These are phyloP conservation scores for Phataginus tetradactyla DNA, from an alignment of 2,797 vertebrate genomes.

Conservation along the genomic window DNA sequence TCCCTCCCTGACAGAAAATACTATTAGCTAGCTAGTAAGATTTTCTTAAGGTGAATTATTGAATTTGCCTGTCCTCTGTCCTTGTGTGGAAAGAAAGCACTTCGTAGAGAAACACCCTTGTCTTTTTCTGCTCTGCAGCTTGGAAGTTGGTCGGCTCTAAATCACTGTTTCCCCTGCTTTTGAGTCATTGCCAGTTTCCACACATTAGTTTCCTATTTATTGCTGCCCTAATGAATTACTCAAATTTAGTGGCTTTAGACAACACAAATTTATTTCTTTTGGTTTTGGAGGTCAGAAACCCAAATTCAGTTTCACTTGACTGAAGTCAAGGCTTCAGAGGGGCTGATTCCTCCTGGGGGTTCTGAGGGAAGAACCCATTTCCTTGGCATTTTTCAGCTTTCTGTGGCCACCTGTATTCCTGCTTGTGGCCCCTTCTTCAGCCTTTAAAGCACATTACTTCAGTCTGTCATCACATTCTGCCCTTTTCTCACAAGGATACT, in stretches of 20 bases:
- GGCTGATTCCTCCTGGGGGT: not conserved
- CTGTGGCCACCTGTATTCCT: not conserved
- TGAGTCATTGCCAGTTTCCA: not conserved
- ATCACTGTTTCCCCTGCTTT: not conserved
- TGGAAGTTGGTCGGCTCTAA: not conserved
- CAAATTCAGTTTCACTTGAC: slow-evolving; percentile 2
- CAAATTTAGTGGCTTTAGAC: not conserved
- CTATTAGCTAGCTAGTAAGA: not conserved
- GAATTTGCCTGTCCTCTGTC: not conserved
- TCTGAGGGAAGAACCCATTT: not conserved
- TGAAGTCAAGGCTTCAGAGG: not conserved
- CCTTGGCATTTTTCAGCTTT: not conserved
- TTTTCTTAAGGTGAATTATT: not conserved
- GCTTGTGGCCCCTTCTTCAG: not conserved
- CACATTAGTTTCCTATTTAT: not conserved
- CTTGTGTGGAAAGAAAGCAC: not conserved
- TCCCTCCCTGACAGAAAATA: not conserved
- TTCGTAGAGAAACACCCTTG: not conserved
- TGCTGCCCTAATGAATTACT: not conserved
- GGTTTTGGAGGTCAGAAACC: not conserved
- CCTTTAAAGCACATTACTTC: not conserved
- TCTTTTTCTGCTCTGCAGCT: not conserved
- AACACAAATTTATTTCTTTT: not conserved
- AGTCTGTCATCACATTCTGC: not conserved
- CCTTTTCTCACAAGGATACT: not conserved